Base-by-base conservation (phyloP, 2,113 vertebrate species). In the Panthera leo region DNA sequence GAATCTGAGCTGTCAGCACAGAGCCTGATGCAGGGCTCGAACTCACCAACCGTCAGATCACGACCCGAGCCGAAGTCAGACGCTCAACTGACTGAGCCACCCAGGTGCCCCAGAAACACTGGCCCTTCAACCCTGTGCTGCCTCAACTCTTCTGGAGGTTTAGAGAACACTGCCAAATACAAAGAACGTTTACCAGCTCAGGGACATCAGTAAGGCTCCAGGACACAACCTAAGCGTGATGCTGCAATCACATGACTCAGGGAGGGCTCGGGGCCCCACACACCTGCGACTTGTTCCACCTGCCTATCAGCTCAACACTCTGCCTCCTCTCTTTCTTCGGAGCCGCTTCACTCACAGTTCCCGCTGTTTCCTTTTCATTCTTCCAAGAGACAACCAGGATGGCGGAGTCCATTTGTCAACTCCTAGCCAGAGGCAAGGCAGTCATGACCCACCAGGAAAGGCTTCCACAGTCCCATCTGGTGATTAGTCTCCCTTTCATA, bases 391-490 rank as follows among this genome's bases (percentile, higher is more conserved):
- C 16, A 51, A 2, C 27, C 68, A 67, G 18, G 89, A 53, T 45
- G 70, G 61, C 36, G 76, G 71, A 71, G 27, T 27, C 83, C 63
- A 58, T n/a, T 45, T 34, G 84, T 67, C 91, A 96, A 78, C 53
- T 83, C 61, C 21, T 5, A 92, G 65, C 68, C 36, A 68, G 34
- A 63, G 39, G 45, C 73, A 23, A 80, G 39, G 31, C 29, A 92
- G 68, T 45, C 68, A 80, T 48, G 80, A 34, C n/a, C 34, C 68
- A 9, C 73, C 31, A 51, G 70, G 48, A 87, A 19, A 90, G 31
- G 34, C 2, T 2, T 2, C 51, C 51, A 34, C 0, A 63, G 34
- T 39, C 71, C 16, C 14, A 36, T 29, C 42, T 85, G 45, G 73
- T 55, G 67, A 78, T n/a, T 9, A 42, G 14, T 39, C 12, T 45